These are phyloP conservation scores for Sebastes ruberrimus DNA, from an alignment of 2,797 vertebrate genomes.

Conservation along the genomic window DNA sequence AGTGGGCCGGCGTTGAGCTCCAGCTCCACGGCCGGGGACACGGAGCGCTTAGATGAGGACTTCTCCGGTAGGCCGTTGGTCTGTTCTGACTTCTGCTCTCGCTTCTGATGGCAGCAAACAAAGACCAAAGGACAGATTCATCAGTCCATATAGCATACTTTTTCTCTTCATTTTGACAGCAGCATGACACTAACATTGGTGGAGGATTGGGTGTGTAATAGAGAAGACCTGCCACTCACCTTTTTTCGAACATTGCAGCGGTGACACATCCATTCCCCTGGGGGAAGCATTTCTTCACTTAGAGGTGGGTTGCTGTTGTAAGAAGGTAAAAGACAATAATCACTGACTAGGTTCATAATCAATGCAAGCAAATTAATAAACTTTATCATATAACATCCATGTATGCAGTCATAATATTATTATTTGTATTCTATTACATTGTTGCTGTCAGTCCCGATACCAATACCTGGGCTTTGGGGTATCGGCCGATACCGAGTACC, in stretches of 20 bases:
- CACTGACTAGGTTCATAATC: not conserved
- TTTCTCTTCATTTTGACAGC: not conserved
- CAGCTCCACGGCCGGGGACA: conserved; percentile 90
- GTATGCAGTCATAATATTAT: not conserved
- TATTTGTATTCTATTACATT: not conserved
- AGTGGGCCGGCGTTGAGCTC: conserved; percentile 82
- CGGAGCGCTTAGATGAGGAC: conserved; percentile 85
- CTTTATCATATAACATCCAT: not conserved
- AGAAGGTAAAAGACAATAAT: not conserved
- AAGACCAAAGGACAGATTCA: not conserved
- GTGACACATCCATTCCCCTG: conserved; percentile 99
- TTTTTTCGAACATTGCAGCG: conserved; percentile 95
- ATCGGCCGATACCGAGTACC: too few species aligned
- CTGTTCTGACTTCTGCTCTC: conserved; percentile 96
- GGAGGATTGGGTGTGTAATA: not conserved
- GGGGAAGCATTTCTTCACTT: conserved; percentile 98
- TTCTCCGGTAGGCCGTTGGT: conserved; percentile 94
- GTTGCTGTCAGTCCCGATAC: too few species aligned
- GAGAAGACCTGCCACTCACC: conserved; percentile 71
- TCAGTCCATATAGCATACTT: not conserved
- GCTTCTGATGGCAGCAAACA: conserved; percentile 83
- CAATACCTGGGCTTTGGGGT: too few species aligned
- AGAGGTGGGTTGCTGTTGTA: conserved; percentile 91
- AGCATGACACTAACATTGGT: not conserved
- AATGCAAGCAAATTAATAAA: not conserved